Evolutionary conservation across 2,113 vertebrate species (phyloP).

Genomic region (Carollia perspicillata): DNA sequence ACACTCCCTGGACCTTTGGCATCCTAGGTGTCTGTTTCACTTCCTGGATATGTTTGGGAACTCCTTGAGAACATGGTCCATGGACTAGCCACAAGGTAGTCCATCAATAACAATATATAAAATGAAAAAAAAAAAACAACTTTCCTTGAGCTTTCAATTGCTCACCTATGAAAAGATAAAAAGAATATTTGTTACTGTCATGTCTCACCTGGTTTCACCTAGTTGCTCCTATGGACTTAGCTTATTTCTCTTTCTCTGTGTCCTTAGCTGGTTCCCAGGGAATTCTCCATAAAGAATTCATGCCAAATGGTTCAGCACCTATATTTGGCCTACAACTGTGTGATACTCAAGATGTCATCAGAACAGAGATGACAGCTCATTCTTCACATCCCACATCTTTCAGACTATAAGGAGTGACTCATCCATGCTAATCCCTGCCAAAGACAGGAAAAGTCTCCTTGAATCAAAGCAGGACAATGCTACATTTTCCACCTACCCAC

Average conservation of each 20-base stretch:
- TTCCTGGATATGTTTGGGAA: not conserved
- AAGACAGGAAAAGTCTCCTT: not conserved
- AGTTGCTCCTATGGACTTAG: not conserved
- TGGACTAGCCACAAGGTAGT: not conserved
- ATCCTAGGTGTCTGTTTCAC: not conserved
- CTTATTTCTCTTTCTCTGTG: conserved; percentile 16
- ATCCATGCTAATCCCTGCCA: not conserved
- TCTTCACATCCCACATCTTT: conserved; percentile 44
- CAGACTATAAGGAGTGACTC: conserved; percentile 15
- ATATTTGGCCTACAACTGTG: conserved; percentile 44
- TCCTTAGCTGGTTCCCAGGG: conserved; percentile 11
- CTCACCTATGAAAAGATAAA: conserved; percentile 27
- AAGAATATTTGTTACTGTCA: not conserved
- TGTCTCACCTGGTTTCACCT: conserved; percentile 21
- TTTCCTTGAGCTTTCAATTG: conserved; percentile 9
- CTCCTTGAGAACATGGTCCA: not conserved
- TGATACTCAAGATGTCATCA: conserved; percentile 54
- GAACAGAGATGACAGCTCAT: conserved; percentile 48
- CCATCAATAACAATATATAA: not conserved
- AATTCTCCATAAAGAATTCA: conserved; percentile 52
- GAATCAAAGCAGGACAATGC: conserved; percentile 2
- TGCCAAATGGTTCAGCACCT: conserved; percentile 35
- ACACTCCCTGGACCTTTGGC: not conserved
- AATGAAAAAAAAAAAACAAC: not conserved
- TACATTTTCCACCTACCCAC: not conserved